phyloP scores from a whole-genome alignment of 2,113 vertebrate genomes.

The Eudyptes chrysolophus region DNA sequence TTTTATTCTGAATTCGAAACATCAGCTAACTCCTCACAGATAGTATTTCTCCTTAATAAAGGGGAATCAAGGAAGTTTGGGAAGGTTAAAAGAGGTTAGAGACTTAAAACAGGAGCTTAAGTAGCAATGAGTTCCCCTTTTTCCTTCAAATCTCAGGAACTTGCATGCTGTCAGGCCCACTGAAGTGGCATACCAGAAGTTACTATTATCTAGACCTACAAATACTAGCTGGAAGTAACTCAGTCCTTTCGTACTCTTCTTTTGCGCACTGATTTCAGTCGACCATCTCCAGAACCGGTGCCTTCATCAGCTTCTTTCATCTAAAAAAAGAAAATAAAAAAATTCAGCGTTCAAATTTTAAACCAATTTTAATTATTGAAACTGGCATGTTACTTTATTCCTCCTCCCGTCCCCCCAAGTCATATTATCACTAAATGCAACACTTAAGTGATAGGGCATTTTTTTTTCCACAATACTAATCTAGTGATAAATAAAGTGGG shows the following conservation, averaged over 20 bases:
- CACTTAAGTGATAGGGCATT: neutral
- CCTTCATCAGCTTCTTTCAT: conserved; percentile 83
- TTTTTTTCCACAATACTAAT: neutral
- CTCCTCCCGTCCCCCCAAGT: too few relatives aligned
- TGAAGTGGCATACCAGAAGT: neutral
- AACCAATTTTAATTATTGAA: neutral
- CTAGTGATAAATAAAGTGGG: neutral
- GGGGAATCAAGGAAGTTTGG: neutral
- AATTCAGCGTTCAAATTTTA: neutral
- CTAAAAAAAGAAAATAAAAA: conserved; percentile 52
- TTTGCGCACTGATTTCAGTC: conserved; percentile 86
- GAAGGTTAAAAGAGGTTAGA: conserved; percentile 21
- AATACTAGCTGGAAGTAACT: conserved; percentile 15
- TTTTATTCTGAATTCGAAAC: conserved; percentile 47
- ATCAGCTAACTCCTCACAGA: conserved; percentile 15
- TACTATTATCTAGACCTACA: neutral
- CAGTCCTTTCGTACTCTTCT: conserved; percentile 92
- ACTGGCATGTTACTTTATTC: neutral
- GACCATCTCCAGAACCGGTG: conserved; percentile 70
- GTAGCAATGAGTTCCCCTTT: neutral
- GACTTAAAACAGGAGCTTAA: neutral
- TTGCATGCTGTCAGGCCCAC: neutral
- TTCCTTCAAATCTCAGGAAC: neutral
- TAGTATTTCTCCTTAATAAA: neutral
- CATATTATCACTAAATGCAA: neutral